Evolutionary conservation across 2,113 vertebrate species (phyloP).

Genomic region (Pseudois nayaur): DNA sequence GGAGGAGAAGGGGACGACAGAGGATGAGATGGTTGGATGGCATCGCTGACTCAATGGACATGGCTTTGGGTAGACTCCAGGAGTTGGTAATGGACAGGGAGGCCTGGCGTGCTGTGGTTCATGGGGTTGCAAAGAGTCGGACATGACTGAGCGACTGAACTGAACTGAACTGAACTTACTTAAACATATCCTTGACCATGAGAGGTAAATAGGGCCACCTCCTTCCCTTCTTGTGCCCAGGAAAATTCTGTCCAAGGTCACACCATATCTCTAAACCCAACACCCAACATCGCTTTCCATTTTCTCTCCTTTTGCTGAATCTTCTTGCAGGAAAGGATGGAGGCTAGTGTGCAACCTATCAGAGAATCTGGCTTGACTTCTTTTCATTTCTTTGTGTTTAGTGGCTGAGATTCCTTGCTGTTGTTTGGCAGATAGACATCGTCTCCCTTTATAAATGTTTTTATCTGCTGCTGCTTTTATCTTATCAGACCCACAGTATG

Average conservation of each 20-base stretch:
- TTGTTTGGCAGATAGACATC: slow-evolving; percentile 13
- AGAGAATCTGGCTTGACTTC: background rate
- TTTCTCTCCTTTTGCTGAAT: background rate
- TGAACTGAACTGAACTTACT: background rate
- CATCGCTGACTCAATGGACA: no score
- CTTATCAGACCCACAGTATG: slow-evolving; percentile 57
- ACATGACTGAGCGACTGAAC: no score
- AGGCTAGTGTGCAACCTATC: background rate
- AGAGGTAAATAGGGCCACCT: background rate
- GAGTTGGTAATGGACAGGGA: no score
- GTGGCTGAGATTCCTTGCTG: background rate
- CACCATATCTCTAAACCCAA: background rate
- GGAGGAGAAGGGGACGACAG: no score
- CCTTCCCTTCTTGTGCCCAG: background rate
- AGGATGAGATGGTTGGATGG: no score
- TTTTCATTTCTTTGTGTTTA: background rate
- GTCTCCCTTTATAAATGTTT: slow-evolving; percentile 54
- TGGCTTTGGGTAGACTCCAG: no score
- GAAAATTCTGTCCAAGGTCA: background rate
- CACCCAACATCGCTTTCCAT: background rate
- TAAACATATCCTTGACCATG: background rate
- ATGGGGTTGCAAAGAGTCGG: no score
- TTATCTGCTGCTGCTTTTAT: slow-evolving; percentile 59
- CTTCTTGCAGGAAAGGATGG: background rate
- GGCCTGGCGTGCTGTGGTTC: no score